These are phyloP conservation scores for Cebuella pygmaea DNA, from an alignment of 2,797 vertebrate genomes.

Conservation along the genomic window DNA sequence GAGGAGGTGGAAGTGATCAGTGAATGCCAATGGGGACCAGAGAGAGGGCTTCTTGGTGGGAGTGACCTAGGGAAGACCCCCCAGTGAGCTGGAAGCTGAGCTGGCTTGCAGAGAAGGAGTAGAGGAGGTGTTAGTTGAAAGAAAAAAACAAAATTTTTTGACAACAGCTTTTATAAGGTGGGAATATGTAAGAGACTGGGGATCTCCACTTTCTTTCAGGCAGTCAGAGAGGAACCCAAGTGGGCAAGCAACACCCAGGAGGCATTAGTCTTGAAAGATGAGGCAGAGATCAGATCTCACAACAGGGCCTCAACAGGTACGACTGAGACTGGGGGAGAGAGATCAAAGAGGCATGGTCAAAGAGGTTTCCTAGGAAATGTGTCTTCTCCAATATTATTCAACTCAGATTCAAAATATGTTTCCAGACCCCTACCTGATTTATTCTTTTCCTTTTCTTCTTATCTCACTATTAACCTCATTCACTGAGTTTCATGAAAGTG, in stretches of 20 bases:
- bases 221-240: background rate
- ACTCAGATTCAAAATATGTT: background rate
- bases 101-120: fast-evolving
- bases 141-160: fast-evolving
- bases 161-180: background rate
- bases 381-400: background rate
- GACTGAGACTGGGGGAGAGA: background rate
- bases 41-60: background rate
- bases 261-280: background rate
- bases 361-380: background rate
- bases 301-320: fast-evolving
- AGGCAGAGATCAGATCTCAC: fast-evolving
- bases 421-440: background rate
- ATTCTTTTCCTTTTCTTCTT: background rate
- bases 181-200: background rate
- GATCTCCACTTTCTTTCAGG: background rate
- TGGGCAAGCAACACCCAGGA: no score
- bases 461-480: background rate
- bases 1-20: background rate
- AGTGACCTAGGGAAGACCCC: background rate
- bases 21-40: fast-evolving
- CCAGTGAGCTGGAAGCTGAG: background rate
- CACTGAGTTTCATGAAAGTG: background rate
- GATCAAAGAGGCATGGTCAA: no score
- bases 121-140: no score